Base-by-base conservation (phyloP, 2,113 vertebrate species). In the Scatophagus argus region DNA sequence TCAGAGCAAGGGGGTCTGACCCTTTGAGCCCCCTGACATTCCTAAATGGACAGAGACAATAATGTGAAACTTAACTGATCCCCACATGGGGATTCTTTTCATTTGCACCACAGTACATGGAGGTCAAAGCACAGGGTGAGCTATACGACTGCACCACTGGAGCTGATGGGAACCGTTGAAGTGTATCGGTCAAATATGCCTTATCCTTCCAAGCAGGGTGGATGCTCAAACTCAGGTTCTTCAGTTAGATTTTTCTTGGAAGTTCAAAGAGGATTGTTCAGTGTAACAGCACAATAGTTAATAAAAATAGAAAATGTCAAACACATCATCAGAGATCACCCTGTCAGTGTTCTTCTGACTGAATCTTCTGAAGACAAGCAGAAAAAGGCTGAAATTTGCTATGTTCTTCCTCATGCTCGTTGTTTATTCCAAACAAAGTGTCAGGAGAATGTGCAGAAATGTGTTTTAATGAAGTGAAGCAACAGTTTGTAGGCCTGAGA, bases 21-120 rank as follows among this genome's bases (percentile, higher is more conserved):
- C 90, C 88, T 82, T 87, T 86, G 88, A 91, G 88, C 92, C 66
- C 90, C 88, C 87, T 92, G 90, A 93, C 90, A 93, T 92, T 88
- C 91, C 91, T 91, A 86, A 92, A 93, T 83, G 84, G 88, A 90
- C 84, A 90, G 82, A 92, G 88, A 90, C 89, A 92, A 93, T 91
- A 90, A 93, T 88, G 92, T 84, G 85, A 91, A 91, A 93, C 89
- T 93, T 92, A 92, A 87, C 74, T 61, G 89, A 90, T 86, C 90
- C 88, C 87, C 81, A 82, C 73, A 80, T 84, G 81, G 85, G 88
- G 89, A 87, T 83, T 93, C 92, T 90, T 91, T 93, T 93, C 85
- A 92, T 87, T 87, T 74, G 83, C 85, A 88, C 60, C 71, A 11
- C 58, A 63, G 79, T 74, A 81, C 65, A 52, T 83, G 81, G 86